Evolutionary conservation across 2,113 vertebrate genomes (phyloP), one percentile per base, ranked within the genome.

Genomic region (Stigmatopora nigra): DNA sequence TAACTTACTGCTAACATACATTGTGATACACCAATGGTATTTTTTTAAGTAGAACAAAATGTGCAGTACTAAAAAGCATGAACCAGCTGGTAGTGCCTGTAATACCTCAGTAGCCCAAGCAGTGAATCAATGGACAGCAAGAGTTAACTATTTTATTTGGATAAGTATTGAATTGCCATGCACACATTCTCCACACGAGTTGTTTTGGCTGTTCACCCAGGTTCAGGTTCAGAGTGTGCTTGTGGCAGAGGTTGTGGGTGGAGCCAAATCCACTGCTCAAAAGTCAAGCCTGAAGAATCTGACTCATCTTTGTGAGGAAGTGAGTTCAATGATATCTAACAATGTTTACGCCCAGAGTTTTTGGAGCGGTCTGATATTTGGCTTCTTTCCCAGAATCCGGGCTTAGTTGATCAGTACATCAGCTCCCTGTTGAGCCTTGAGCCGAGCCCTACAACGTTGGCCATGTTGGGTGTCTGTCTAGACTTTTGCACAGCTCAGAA

Each of bases 161-260:
- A 2, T 41, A 8, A 19, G 22, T 49, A n/a, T 48, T 16, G 1
- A 45, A 61, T 12, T 45, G 12, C 11, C 1, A 22, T 10, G 19
- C n/a, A 49, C 9, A 25, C 13, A 46, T 9, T 63, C 36, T 22
- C 19, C 9, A 11, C 57, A 2, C 41, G 59, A 67, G 25, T 10
- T 13, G 17, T 2, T 3, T 46, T 36, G 0, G 61, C 3, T 68
- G 19, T 16, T 53, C 56, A 64, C 44, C 36, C 82, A 98, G 97
- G 93, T 98, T 77, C 96, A 98, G 72, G 92, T 95, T 72, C 96
- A 99, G 83, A 94, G 94, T 72, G 87, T 96, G 78, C 91, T 99
- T 8, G 79, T 95, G 48, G 78, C 94, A 56, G 95, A 98, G 80
- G 92, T 96, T 49, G 82, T 98, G 65, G 97, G 95, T 3, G 95